Evolutionary conservation across 2,113 vertebrate species (phyloP).

Genomic region (Papio anubis): DNA sequence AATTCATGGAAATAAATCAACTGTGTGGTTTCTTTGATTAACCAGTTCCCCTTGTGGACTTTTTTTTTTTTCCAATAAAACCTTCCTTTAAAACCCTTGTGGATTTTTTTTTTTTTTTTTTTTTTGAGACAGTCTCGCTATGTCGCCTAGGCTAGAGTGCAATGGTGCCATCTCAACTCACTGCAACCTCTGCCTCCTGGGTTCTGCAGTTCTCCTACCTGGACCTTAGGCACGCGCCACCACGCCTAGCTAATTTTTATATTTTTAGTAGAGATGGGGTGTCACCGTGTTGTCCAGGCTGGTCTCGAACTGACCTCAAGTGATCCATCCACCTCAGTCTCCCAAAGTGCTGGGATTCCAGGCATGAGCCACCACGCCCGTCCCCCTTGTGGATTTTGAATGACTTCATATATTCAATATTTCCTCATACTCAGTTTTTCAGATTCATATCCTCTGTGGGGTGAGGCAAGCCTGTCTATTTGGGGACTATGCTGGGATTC

Average conservation of each 20-base stretch:
- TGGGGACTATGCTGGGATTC: not conserved
- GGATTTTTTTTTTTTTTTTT: too few species aligned
- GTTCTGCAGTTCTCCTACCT: not conserved
- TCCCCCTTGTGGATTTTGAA: not conserved
- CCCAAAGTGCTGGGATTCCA: not conserved
- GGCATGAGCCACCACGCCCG: not conserved
- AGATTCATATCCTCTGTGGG: not conserved
- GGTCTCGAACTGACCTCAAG: not conserved
- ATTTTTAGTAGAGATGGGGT: not conserved
- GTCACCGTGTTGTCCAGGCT: not conserved
- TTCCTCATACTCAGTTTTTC: not conserved
- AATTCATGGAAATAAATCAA: not conserved
- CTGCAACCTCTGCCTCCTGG: not conserved
- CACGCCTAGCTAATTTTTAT: too few species aligned
- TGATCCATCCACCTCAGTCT: not conserved
- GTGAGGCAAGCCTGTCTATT: not conserved
- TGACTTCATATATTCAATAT: not conserved
- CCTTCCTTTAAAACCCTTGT: too few species aligned
- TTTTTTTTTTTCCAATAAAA: not conserved
- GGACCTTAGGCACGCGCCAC: not conserved
- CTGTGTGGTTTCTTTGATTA: constrained; percentile 2
- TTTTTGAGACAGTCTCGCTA: not conserved
- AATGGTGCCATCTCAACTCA: not conserved
- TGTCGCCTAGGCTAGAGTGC: not conserved
- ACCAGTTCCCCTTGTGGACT: not conserved